Conservation (phyloP, 2,888 invertebrate genomes). For the Drosophila hamatofila region DNA sequence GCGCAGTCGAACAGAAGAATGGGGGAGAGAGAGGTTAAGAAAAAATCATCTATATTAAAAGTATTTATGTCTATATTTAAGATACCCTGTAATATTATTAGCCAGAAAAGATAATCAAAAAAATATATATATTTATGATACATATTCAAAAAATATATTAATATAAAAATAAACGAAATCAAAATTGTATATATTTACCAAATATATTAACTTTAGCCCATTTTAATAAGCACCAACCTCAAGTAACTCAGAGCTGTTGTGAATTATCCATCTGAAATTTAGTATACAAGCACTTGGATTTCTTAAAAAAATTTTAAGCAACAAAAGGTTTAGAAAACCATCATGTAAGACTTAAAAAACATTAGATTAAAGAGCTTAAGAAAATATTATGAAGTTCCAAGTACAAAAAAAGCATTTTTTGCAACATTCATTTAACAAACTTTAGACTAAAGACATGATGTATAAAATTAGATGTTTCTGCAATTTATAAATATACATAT, state of each 20-base stretch:
- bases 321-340: fast-evolving
- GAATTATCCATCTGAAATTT: not conserved
- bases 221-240: not conserved
- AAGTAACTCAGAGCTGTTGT: not conserved
- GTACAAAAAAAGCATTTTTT: not conserved
- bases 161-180: not conserved
- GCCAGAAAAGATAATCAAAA: too few species aligned
- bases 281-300: not conserved
- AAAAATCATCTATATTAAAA: conserved; percentile 8
- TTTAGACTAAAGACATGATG: too few species aligned
- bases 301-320: not conserved
- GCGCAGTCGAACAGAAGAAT: conserved; percentile 30
- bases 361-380: too few species aligned
- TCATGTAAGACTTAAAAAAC: not conserved
- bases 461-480: not conserved
- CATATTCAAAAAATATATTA: not conserved
- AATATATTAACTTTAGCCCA: too few species aligned
- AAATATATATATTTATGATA: not conserved
- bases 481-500: not conserved
- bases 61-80: conserved; percentile 64
- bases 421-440: too few species aligned
- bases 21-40: not conserved
- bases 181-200: not conserved
- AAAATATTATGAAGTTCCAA: not conserved
- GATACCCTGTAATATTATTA: conserved; percentile 33